Percentiles rank a stretch among this genome's conserved stretches.
phyloP scores from a whole-genome alignment of 2,797 vertebrate species.

The Muscicapa comitata region DNA sequence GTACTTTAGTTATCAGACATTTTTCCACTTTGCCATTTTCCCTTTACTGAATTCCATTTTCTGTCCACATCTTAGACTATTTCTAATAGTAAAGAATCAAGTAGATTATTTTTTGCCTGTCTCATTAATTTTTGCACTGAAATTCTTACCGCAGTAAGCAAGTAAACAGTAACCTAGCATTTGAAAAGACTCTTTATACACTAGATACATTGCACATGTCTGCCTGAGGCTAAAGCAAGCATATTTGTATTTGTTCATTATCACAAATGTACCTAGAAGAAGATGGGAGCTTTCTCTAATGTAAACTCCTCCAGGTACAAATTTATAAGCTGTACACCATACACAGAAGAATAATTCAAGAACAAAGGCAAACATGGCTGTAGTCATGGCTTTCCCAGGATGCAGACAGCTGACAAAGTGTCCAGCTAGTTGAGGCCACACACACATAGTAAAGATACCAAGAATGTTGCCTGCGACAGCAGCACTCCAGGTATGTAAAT shows the following conservation, averaged over 20 bases:
- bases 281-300: conserved; percentile 74
- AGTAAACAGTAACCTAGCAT: neutral
- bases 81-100: neutral
- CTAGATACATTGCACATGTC: neutral
- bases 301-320: conserved; percentile 75
- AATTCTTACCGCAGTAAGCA: neutral
- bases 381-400: conserved; percentile 67
- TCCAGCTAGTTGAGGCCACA: conserved; percentile 68
- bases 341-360: conserved; percentile 73
- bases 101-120: neutral
- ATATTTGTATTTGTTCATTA: neutral
- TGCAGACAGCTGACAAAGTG: conserved; percentile 37
- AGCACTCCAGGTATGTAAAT: conserved; percentile 68
- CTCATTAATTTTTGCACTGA: neutral
- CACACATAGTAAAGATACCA: conserved; percentile 61
- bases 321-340: conserved; percentile 78
- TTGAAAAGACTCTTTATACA: neutral
- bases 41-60: neutral
- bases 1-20: neutral
- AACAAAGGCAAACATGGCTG: conserved; percentile 64
- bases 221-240: neutral
- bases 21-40: neutral
- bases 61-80: neutral
- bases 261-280: conserved; percentile 69
- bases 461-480: conserved; percentile 68